Conservation (phyloP, 1,140 invertebrate species). For the Trinorchestia longiramus region DNA sequence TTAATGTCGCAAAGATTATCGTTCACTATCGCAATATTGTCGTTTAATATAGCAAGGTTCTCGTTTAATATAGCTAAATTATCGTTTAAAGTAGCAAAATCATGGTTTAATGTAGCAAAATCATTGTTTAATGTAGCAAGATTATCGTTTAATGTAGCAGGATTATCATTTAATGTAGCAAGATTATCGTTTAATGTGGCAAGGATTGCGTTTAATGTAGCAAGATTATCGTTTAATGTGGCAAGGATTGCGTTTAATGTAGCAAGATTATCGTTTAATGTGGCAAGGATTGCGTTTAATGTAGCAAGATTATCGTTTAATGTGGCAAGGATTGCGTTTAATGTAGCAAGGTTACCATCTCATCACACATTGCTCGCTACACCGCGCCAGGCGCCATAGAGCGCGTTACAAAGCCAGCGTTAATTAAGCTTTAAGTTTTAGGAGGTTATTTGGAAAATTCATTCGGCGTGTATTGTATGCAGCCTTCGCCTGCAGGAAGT, state of each 20-base stretch:
- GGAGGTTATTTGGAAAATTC: constrained; percentile 22
- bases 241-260: not conserved
- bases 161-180: not conserved
- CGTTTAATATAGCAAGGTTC: not conserved
- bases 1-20: not conserved
- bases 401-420: constrained; percentile 3
- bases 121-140: not conserved
- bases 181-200: not conserved
- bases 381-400: not conserved
- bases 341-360: not conserved
- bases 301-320: no score
- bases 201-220: no score
- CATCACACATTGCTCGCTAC: not conserved
- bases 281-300: not conserved
- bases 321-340: not conserved
- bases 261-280: not conserved
- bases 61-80: not conserved
- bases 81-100: not conserved
- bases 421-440: constrained; percentile 41
- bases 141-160: not conserved
- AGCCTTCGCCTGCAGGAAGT: not conserved
- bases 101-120: not conserved
- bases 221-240: no score
- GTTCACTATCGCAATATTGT: not conserved
- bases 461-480: not conserved